Evolutionary conservation across 2,888 invertebrate genomes (phyloP), one percentile per base, ranked within the genome.

Genomic region (Sclerodermus sp.): DNA sequence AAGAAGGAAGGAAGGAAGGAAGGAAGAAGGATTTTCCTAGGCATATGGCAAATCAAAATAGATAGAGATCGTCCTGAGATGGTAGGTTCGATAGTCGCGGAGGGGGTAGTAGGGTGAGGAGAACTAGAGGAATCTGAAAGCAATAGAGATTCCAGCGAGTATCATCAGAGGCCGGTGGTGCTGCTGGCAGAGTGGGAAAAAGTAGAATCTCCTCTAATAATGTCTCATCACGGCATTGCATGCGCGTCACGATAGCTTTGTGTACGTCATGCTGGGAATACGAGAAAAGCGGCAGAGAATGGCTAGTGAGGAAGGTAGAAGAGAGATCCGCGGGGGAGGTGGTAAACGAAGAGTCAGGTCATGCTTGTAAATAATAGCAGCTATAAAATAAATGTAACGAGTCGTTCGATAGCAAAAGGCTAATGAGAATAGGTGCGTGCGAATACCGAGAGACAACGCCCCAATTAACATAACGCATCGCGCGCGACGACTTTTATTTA

Each of bases 401-500:
- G 66, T 59, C 39, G 60, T 68, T 67, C 69, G 67, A 73, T 73
- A 65, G 58, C 62, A 53, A 66, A 68, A 60, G 63, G 64, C 67
- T 76, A 74, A 76, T 76, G 74, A 75, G 66, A 74, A 70, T 74
- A 73, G 74, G 74, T 74, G 74, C 73, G 75, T 74, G 71, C 57
- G 58, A 57, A 67, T 67, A 57, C 65, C 63, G 53, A 40, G 69
- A 74, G 78, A 76, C 78, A 77, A 78, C 78, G 78, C 78, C 78
- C 76, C 74, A 78, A 78, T 78, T 77, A 78, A 77, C 77, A 76
- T 77, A 77, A 78, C 76, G 67, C 74, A 71, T 71, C 64, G 62
- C 57, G 59, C 54, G 59, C 58, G 62, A 53, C 46, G 66, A 69
- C 70, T 70, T 76, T 76, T 77, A 76, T 77, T 76, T 77, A 77